Base-by-base conservation (phyloP, 92 coral and sea anemone genomes). In the Siderastrea siderea region DNA sequence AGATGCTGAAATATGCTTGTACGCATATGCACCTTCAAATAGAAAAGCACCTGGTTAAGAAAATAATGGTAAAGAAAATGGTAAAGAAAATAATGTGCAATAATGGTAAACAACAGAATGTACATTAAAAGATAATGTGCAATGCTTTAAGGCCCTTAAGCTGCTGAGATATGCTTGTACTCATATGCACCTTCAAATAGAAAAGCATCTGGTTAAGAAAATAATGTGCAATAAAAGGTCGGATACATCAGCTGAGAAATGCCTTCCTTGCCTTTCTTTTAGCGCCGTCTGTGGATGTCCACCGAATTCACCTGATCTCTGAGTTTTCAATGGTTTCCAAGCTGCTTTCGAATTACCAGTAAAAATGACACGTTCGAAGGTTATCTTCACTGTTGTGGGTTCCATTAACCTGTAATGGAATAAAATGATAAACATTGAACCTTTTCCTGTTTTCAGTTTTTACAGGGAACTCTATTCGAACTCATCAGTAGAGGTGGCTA, bases 191-290 rank as follows among this genome's bases (percentile, higher is more conserved):
- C 77, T 72, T 15, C 49, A 72, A 72, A 45, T 72, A 72, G 53
- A 13, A 14, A 0, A n/a, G 14, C 4, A 72, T 53, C 6, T 45
- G 49, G 61, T 55, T 55, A 55, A 55, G 61, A 14, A 55, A 55
- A 55, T 55, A 55, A 55, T 14, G 13, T 55, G 13, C 61, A 55
- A 55, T n/a, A 67, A 67, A 3, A 67, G 72, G 72, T 47, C 46
- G 72, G 46, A 67, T 67, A 67, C 72, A 67, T 67, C 48, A 47
- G 72, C 72, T 67, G 72, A 67, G 72, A 67, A 67, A 67, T 67
- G 72, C 72, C 72, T 67, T 13, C 19, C 72, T 43, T 67, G 17
- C 72, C 72, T 67, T 67, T 67, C 48, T 45, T 61, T 61, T n/a
- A 61, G 66, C 66, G 66, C 0, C 13, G 66, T 61, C 66, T 1